Base-by-base conservation (phyloP, 1,140 invertebrate species). In the Drosophila auraria region DNA sequence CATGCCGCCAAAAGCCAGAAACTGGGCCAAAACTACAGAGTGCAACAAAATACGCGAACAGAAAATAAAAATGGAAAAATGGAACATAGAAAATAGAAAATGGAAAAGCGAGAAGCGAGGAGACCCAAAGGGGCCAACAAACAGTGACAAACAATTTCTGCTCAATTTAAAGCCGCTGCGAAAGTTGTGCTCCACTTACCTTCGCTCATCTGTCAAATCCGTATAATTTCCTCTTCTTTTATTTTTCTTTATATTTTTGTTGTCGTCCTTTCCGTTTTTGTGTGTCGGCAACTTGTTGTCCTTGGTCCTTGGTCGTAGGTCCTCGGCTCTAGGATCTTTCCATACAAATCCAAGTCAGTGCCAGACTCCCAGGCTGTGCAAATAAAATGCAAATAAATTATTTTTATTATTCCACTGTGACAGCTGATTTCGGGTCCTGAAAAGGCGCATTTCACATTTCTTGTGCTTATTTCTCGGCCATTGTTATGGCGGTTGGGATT, bases 321-420 rank as follows among this genome's bases (percentile, higher is more conserved):
- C 62, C 25, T 42, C n/a, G 23, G 51, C 14, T 38, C 44, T 70
- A 72, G 69, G 45, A 25, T 36, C 2, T 20, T 11, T 20, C 25
- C 25, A 36, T 60, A 40, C 20, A 30, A 73, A 42, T 20, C 49
- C 73, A 36, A 73, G 44, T 50, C 65, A 65, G 72, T 20, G n/a
- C 36, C 66, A 63, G 66, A 49, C 54, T 70, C 75, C 42, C 59
- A 61, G 53, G 61, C 70, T 71, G 60, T 56, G 76, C 61, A 83
- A 80, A 83, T 83, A 83, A 73, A 82, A 80, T 72, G 75, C 79
- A 90, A 90, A 90, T 90, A 90, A 84, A 90, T 90, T 90, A 80
- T 80, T 90, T 90, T 90, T 90, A 90, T 90, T 90, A 82, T 86
- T 80, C 79, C 60, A 47, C 61, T 70, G 71, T 89, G 86, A 86